Evolutionary conservation across 2,113 vertebrate genomes (phyloP).

Genomic region (Clinocottus analis): DNA sequence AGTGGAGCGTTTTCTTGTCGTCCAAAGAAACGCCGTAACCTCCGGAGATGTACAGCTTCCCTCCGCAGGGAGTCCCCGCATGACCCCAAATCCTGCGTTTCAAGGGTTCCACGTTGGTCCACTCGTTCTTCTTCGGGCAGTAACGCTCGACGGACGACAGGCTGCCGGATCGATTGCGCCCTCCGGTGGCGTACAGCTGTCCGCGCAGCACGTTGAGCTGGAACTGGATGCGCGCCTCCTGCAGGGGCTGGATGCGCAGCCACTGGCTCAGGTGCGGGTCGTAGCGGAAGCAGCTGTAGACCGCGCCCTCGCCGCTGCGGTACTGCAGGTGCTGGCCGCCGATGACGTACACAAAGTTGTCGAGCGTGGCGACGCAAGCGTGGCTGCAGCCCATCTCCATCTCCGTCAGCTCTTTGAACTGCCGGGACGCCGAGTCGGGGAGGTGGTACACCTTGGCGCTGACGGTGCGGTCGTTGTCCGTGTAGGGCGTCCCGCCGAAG

Average conservation of each 20-base stretch:
- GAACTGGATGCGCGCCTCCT: slow-evolving; percentile 96
- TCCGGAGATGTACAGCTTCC: slow-evolving; percentile 91
- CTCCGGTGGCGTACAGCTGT: slow-evolving; percentile 92
- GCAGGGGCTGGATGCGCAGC: slow-evolving; percentile 94
- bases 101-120: slow-evolving; percentile 90
- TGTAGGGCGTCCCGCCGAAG: slow-evolving; percentile 96
- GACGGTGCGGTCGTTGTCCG: slow-evolving; percentile 92
- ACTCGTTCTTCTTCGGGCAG: slow-evolving; percentile 92
- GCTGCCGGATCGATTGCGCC: slow-evolving; percentile 94
- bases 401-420: slow-evolving; percentile 92
- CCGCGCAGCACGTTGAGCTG: slow-evolving; percentile 90
- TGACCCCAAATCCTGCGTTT: slow-evolving; percentile 97
- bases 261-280: slow-evolving; percentile 93
- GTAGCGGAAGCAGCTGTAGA: slow-evolving; percentile 92
- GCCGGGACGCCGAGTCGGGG: slow-evolving; percentile 83
- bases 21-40: slow-evolving; percentile 95
- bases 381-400: slow-evolving; percentile 97
- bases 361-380: slow-evolving; percentile 91
- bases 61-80: slow-evolving; percentile 86
- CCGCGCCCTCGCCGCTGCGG: slow-evolving; percentile 94
- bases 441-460: slow-evolving; percentile 91
- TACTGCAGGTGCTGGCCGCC: slow-evolving; percentile 97
- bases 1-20: slow-evolving; percentile 94
- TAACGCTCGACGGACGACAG: slow-evolving; percentile 94
- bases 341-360: slow-evolving; percentile 95